These are phyloP conservation scores for Peromyscus melanophrys DNA, from an alignment of 2,797 vertebrate genomes.

Conservation along the genomic window DNA sequence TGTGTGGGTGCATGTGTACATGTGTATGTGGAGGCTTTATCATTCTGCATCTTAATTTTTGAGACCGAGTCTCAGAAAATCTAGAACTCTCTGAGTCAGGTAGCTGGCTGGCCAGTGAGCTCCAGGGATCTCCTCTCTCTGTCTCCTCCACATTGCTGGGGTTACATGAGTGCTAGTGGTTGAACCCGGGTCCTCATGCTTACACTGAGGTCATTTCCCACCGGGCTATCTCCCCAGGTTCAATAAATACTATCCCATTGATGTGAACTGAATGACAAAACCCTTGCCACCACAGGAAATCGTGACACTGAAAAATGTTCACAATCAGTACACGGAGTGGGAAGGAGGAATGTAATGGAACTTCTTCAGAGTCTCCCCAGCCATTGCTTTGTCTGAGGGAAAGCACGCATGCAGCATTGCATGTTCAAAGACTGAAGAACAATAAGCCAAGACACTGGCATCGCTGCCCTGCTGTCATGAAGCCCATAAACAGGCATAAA, in stretches of 20 bases:
- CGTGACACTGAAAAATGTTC: slow-evolving; percentile 3
- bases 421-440: not conserved
- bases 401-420: not conserved
- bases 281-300: not conserved
- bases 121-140: not conserved
- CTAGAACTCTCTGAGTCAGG: not conserved
- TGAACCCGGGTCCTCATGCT: not conserved
- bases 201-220: not conserved
- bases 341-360: not conserved
- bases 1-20: not conserved
- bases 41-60: not conserved
- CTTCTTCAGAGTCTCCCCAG: not conserved
- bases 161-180: not conserved
- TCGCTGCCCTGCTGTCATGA: not conserved
- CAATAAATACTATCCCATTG: not conserved
- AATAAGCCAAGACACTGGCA: not conserved
- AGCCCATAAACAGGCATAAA: not conserved
- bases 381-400: slow-evolving; percentile 28
- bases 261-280: not conserved
- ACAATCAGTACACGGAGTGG: not conserved
- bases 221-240: not conserved
- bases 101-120: not conserved
- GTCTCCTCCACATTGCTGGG: no score
- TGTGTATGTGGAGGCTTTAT: no score
- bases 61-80: not conserved